Base-by-base conservation (phyloP, 2,797 vertebrate genomes). In the Echiichthys vipera region DNA sequence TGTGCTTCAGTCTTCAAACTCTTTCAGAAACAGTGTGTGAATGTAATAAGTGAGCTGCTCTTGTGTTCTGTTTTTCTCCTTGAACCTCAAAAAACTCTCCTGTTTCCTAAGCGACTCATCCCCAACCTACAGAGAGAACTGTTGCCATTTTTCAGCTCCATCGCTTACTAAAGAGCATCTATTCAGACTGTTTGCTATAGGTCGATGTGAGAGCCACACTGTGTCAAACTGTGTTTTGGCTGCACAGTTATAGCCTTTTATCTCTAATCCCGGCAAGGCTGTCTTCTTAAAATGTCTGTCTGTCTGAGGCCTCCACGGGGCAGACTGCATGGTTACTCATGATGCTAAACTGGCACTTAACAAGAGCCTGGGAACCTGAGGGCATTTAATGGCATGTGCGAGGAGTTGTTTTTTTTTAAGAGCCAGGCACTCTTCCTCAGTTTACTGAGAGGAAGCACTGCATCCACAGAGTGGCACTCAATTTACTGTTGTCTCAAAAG, bases 261-360 rank as follows among this genome's bases (percentile, higher is more conserved):
- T 86, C 85, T 78, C 29, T 83, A 86, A 82, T 88, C 85, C 86
- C 73, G 63, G 66, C 69, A 68, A 67, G 54, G 61, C 66, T 63
- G 71, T 74, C 65, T 80, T 74, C 80, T 89, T 87, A 76, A 89
- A 88, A 85, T 71, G 73, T 84, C 85, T 81, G 73, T 84, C 85
- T 81, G 77, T 89, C 77, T 84, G 70, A 85, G 80, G 85, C 58
- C 69, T 88, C 83, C 54, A 17, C 45, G 70, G 78, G 61, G 69
- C 78, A 80, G 63, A 61, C 66, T 79, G 69, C 74, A 74, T 61
- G 68, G 74, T 75, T 72, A 55, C 72, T 83, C 71, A 25, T 71
- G 62, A 83, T 82, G 66, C 72, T 87, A 79, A 85, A 86, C 64
- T 53, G 22, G 55, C 84, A 87, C 86, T 90, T 89, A 84, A 77